A percentile compares a stretch with the other conserved stretches of the same genome.
phyloP scores from a whole-genome alignment of 2,113 vertebrate species.

The Hucho hucho region DNA sequence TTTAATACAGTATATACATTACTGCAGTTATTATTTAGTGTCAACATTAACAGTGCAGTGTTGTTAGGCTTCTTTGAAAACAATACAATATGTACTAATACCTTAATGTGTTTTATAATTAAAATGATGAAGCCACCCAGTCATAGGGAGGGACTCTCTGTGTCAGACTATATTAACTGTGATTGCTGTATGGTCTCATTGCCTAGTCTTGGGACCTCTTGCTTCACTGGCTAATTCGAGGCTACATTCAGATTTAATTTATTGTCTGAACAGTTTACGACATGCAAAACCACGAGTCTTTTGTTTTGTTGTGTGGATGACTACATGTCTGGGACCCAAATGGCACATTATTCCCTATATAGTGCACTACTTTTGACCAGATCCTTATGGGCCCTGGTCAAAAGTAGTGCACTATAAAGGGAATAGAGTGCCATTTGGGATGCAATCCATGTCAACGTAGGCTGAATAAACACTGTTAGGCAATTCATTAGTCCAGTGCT shows the following conservation, averaged over 20 bases:
- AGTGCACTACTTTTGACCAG: too few relatives aligned
- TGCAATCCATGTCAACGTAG: conserved; percentile 24
- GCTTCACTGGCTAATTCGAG: conserved; percentile 40
- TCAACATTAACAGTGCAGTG: background rate
- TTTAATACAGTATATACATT: background rate
- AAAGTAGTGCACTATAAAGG: too few relatives aligned
- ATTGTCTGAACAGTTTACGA: conserved; percentile 37
- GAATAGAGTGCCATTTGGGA: conserved; percentile 3
- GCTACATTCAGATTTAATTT: conserved; percentile 48
- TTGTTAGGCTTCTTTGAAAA: conserved; percentile 4
- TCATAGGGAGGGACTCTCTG: conserved; percentile 2
- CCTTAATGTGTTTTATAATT: background rate
- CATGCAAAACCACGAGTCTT: conserved; percentile 31
- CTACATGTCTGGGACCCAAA: background rate
- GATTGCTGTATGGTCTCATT: conserved; percentile 32
- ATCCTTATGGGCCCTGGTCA: too few relatives aligned
- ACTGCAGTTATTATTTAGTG: background rate
- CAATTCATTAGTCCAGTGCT: conserved; percentile 46
- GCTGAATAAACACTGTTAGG: conserved; percentile 18
- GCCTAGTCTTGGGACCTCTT: conserved; percentile 30
- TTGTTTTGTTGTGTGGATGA: conserved; percentile 27
- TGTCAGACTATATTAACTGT: conserved; percentile 34
- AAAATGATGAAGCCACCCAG: background rate
- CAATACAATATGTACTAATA: background rate
- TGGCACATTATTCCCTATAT: too few relatives aligned